phyloP scores from a whole-genome alignment of 2,888 invertebrate genomes.

The Kuschelorhynchus macadamiae region DNA sequence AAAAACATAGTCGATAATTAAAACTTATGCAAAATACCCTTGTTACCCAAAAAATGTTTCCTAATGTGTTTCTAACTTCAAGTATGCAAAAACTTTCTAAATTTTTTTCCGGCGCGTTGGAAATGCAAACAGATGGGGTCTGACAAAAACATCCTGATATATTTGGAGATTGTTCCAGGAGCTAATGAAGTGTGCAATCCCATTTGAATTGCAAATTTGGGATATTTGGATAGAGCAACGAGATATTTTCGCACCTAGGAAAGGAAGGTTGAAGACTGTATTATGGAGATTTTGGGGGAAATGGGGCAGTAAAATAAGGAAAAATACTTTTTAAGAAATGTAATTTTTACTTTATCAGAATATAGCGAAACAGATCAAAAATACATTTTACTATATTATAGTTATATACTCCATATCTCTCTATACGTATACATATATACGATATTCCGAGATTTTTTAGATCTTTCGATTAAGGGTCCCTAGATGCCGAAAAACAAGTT shows the following conservation, averaged over 20 bases:
- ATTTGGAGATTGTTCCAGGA: conserved; percentile 44
- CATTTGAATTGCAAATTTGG: conserved; percentile 47
- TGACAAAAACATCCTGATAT: conserved; percentile 45
- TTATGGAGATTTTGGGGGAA: conserved; percentile 31
- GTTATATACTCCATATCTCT: too few species aligned
- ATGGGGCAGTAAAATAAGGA: background rate
- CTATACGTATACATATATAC: too few species aligned
- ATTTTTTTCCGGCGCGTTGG: conserved; percentile 25
- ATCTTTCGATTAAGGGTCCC: too few species aligned
- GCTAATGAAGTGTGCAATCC: conserved; percentile 47
- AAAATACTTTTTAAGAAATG: background rate
- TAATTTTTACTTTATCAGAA: too few species aligned
- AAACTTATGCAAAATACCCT: too few species aligned
- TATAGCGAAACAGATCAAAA: too few species aligned
- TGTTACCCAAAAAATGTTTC: too few species aligned
- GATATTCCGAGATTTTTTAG: too few species aligned
- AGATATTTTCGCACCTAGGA: conserved; percentile 32
- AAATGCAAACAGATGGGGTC: conserved; percentile 39
- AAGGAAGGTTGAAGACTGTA: conserved; percentile 14
- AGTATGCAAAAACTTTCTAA: conserved; percentile 24
- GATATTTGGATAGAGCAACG: conserved; percentile 35
- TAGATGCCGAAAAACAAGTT: too few species aligned
- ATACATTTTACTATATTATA: too few species aligned
- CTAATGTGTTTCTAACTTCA: conserved; percentile 8
- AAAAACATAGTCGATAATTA: too few species aligned